phyloP scores from a whole-genome alignment of 2,888 invertebrate genomes.

The Acanthopleura granulata region DNA sequence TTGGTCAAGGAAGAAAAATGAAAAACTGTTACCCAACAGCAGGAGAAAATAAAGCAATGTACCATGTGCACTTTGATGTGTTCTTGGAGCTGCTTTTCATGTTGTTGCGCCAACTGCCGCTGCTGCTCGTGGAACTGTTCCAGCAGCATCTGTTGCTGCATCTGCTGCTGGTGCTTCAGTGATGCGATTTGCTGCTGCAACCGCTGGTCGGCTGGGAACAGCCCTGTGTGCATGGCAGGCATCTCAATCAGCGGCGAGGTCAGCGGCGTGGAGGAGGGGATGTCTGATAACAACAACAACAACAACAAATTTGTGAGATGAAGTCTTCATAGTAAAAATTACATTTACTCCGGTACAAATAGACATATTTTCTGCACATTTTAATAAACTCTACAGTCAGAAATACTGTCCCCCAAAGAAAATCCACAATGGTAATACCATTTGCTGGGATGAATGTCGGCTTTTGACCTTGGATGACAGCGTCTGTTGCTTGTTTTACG shows the following conservation, averaged over 20 bases:
- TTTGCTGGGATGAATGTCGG: too few relatives aligned
- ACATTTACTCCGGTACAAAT: too few relatives aligned
- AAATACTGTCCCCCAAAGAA: too few relatives aligned
- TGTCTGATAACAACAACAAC: conserved; percentile 35
- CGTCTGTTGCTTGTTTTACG: too few relatives aligned
- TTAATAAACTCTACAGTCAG: too few relatives aligned
- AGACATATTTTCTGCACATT: too few relatives aligned
- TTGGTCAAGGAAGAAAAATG: too few relatives aligned
- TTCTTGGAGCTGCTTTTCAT: conserved; percentile 65
- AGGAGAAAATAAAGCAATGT: conserved; percentile 16
- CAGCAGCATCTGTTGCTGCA: conserved; percentile 62
- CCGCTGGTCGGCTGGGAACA: conserved; percentile 41
- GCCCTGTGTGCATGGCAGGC: conserved; percentile 21
- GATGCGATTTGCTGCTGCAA: conserved; percentile 59
- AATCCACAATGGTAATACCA: too few relatives aligned
- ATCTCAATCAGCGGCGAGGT: conserved; percentile 47
- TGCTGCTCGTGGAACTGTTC: conserved; percentile 66
- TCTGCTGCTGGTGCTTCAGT: conserved; percentile 64
- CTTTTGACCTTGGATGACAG: too few relatives aligned
- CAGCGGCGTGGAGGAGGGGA: conserved; percentile 47
- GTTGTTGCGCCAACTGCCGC: conserved; percentile 63
- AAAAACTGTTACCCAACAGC: background rate
- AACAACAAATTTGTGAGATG: background rate
- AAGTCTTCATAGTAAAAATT: too few relatives aligned
- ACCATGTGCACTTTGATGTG: conserved; percentile 53